These are phyloP conservation scores for Ethmia dodecea DNA, from an alignment of 2,888 invertebrate species.

Conservation along the genomic window DNA sequence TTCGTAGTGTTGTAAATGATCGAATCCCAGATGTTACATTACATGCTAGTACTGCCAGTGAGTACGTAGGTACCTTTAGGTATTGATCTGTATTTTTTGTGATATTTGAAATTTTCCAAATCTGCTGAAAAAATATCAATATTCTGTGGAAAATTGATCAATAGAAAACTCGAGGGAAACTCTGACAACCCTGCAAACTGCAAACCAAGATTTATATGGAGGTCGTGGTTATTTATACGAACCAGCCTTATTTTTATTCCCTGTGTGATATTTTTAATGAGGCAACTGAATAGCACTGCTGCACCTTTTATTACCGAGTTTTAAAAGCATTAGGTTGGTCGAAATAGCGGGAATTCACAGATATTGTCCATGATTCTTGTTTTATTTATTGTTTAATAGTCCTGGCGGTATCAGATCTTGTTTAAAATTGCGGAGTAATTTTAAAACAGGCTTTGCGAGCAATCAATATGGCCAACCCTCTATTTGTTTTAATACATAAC, in stretches of 20 bases:
- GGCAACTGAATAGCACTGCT: slow-evolving; percentile 59
- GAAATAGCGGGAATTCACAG: slow-evolving; percentile 37
- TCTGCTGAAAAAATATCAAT: too few species aligned
- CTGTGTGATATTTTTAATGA: slow-evolving; percentile 74
- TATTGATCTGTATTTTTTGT: too few species aligned
- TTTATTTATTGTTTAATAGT: too few species aligned
- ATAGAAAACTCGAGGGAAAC: too few species aligned
- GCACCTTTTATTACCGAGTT: slow-evolving; percentile 61
- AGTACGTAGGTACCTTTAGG: too few species aligned
- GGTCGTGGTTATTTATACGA: slow-evolving; percentile 66
- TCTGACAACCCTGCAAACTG: slow-evolving; percentile 51
- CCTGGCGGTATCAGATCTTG: background rate
- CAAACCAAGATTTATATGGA: slow-evolving; percentile 70
- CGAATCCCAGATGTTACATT: too few species aligned
- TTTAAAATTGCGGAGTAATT: background rate
- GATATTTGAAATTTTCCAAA: too few species aligned
- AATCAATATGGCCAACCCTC: slow-evolving; percentile 27
- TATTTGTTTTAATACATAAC: slow-evolving; percentile 62
- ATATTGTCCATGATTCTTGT: too few species aligned
- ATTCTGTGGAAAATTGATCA: too few species aligned
- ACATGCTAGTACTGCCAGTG: too few species aligned
- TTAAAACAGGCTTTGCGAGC: background rate
- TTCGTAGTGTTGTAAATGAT: too few species aligned
- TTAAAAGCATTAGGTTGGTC: slow-evolving; percentile 51
- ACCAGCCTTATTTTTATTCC: slow-evolving; percentile 69